Base-by-base conservation (phyloP, 2,888 invertebrate genomes). In the Patella pellucida region DNA sequence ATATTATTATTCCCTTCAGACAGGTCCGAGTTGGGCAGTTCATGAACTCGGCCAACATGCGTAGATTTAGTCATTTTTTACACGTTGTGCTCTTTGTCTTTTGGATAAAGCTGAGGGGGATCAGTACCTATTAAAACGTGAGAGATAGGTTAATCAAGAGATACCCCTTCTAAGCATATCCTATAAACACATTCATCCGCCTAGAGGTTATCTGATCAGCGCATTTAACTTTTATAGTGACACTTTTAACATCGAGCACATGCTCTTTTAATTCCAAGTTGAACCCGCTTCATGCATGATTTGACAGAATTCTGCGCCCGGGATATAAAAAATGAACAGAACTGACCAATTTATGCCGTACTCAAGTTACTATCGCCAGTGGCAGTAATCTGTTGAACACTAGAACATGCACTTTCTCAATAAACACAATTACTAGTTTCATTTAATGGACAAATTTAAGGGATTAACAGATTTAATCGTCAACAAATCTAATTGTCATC, bases 1-100 rank as follows among this genome's bases (percentile, higher is more conserved):
- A 56, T 62, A 72, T 72, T 72, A 72, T 56, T 19, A 23, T n/a
- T 72, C 41, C 68, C 73, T 23, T 50, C 5, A 50, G 19, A 51
- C 41, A 23, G 70, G 50, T 19, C 62, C 19, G 23, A 62, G 19
- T 62, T 62, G 62, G 19, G 19, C 62, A 62, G 62, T 62, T 62
- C 62, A 23, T 62, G 62, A 62, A 62, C 62, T 23, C 23, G 19
- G 14, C 19, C 62, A 19, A 62, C 62, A 19, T 62, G 23, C 62
- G 14, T 23, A 62, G 62, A 62, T 62, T 62, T 62, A 62, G 62
- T 62, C 62, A 62, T 62, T 62, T 62, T 54, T 62, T 62, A 23
- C 19, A 62, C 62, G 62, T 62, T 62, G 23, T 19, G 23, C 9
- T 19, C 70, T 70, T 70, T 52, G 23, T 70, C 15, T 70, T 23